A percentile compares a stretch with the other conserved stretches of the same genome.
These are phyloP conservation scores for Heliocidaris tuberculata DNA, from an alignment of 35 echinoderm and acorn worm genomes.

Conservation along the genomic window DNA sequence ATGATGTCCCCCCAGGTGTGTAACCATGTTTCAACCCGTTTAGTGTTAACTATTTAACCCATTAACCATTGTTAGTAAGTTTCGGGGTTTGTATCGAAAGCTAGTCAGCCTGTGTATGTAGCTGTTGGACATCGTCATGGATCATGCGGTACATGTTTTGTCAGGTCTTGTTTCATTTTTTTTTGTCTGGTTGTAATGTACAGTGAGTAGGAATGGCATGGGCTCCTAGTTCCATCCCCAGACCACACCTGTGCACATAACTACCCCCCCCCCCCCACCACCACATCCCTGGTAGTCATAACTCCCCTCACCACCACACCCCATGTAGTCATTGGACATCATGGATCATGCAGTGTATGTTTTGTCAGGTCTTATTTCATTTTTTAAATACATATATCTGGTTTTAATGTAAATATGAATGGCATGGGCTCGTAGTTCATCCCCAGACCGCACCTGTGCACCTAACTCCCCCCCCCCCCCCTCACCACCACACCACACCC, in stretches of 20 bases:
- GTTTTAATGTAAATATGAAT: background rate
- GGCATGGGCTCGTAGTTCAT: background rate
- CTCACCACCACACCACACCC: too few relatives aligned
- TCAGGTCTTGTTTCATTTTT: background rate
- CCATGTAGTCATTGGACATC: background rate
- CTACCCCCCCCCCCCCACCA: too few relatives aligned
- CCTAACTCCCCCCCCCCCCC: too few relatives aligned
- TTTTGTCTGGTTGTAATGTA: background rate
- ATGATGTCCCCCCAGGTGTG: slow-evolving; percentile 76
- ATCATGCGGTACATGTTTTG: background rate
- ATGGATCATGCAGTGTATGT: background rate
- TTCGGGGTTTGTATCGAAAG: background rate
- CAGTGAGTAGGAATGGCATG: background rate
- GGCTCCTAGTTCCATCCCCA: background rate
- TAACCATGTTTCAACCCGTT: background rate
- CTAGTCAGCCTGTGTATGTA: background rate
- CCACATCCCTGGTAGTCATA: too few relatives aligned
- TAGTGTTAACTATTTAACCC: background rate
- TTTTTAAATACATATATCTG: background rate
- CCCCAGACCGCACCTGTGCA: too few relatives aligned
- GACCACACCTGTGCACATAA: too few relatives aligned
- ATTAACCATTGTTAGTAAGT: background rate
- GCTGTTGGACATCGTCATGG: background rate
- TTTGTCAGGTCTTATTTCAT: background rate
- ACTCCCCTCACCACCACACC: too few relatives aligned